Evolutionary conservation across 2,888 invertebrate species (phyloP).

Genomic region (Eristalinus aeneus): DNA sequence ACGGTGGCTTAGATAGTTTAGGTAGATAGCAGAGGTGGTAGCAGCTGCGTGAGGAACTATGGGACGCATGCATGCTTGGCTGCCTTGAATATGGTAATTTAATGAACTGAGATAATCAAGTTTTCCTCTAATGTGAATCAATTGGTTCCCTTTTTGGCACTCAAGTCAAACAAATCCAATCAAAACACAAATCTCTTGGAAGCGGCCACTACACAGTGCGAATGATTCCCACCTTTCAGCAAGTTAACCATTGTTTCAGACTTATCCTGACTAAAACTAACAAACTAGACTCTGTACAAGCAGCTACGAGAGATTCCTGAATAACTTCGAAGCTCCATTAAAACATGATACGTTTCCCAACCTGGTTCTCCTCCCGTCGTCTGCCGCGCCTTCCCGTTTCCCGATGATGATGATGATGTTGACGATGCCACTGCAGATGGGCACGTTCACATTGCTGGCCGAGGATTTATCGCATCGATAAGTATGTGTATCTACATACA

Average conservation of each 20-base stretch:
- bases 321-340: background rate
- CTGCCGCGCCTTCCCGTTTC: background rate
- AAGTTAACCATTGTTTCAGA: background rate
- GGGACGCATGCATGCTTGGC: background rate
- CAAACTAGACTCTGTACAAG: background rate
- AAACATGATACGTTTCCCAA: background rate
- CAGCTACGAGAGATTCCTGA: background rate
- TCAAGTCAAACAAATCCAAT: no score
- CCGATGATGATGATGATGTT: background rate
- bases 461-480: slow-evolving; percentile 67
- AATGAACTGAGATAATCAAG: background rate
- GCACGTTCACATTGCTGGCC: slow-evolving; percentile 65
- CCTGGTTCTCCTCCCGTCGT: background rate
- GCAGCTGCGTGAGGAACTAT: background rate
- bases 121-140: no score
- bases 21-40: background rate
- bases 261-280: background rate
- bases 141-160: no score
- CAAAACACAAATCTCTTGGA: no score
- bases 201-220: no score
- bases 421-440: slow-evolving; percentile 34
- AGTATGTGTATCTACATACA: slow-evolving; percentile 48
- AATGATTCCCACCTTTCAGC: no score
- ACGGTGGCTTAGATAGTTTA: background rate
- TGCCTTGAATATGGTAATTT: background rate